Evolutionary conservation across 2,797 vertebrate species (phyloP).

Genomic region (Benthosema pterotum): DNA sequence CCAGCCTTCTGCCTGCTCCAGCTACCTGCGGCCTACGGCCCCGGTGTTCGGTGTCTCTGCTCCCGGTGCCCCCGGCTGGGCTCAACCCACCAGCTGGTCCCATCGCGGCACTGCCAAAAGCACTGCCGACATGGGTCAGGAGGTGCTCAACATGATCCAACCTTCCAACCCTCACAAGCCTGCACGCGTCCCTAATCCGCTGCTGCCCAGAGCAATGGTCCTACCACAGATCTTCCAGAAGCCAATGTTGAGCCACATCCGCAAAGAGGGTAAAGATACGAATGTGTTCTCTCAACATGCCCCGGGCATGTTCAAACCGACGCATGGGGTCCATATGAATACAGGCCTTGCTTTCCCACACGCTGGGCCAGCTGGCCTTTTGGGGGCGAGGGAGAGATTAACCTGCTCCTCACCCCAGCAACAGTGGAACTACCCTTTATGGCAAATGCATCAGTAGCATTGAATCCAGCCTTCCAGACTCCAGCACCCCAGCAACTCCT

Average conservation of each 20-base stretch:
- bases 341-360: slow-evolving; percentile 78
- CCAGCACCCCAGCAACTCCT: too few relatives aligned
- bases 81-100: slow-evolving; percentile 69
- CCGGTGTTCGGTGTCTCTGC: slow-evolving; percentile 75
- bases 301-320: slow-evolving; percentile 80
- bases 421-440: slow-evolving; percentile 73
- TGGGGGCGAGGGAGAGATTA: slow-evolving; percentile 65
- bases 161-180: slow-evolving; percentile 80
- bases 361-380: slow-evolving; percentile 54
- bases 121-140: slow-evolving; percentile 74
- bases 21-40: slow-evolving; percentile 68
- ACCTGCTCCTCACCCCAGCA: slow-evolving; percentile 90
- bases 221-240: slow-evolving; percentile 95
- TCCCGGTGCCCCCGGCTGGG: slow-evolving; percentile 72
- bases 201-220: slow-evolving; percentile 85
- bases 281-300: slow-evolving; percentile 84
- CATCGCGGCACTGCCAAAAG: slow-evolving; percentile 21
- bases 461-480: too few relatives aligned
- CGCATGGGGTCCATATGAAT: slow-evolving; percentile 76
- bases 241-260: slow-evolving; percentile 74
- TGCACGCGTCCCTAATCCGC: slow-evolving; percentile 82
- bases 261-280: slow-evolving; percentile 83
- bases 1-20: slow-evolving; percentile 76
- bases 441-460: slow-evolving; percentile 31
- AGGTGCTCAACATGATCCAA: slow-evolving; percentile 88